These are phyloP conservation scores for Cephus sareptanus DNA, from an alignment of 2,888 invertebrate genomes.

Conservation along the genomic window DNA sequence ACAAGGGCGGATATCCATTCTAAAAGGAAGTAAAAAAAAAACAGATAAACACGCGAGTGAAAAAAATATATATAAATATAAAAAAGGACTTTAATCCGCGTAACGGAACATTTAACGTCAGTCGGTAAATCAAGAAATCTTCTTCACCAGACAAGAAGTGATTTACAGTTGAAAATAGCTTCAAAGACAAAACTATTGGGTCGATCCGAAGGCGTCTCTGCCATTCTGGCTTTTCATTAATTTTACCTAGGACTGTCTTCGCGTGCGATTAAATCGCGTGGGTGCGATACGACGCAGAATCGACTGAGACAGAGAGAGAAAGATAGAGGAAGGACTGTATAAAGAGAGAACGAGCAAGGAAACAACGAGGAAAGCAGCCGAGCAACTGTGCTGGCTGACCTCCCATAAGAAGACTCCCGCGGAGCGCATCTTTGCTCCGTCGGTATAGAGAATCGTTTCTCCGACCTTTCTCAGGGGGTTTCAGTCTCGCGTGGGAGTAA, in stretches of 20 bases:
- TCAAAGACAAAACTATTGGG: neutral
- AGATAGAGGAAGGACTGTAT: conserved; percentile 28
- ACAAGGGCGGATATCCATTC: neutral
- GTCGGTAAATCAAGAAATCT: neutral
- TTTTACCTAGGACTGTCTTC: neutral
- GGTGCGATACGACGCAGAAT: conserved; percentile 31
- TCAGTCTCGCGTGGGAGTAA: conserved; percentile 40
- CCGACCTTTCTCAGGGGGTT: conserved; percentile 44
- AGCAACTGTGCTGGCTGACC: neutral
- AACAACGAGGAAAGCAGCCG: neutral
- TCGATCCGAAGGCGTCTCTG: neutral
- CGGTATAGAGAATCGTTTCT: conserved; percentile 39
- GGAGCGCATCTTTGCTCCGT: conserved; percentile 20
- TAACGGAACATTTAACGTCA: neutral
- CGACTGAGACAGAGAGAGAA: conserved; percentile 31
- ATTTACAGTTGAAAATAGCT: neutral
- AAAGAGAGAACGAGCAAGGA: neutral
- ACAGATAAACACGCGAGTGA: neutral
- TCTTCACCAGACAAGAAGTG: neutral
- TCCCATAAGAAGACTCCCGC: neutral
- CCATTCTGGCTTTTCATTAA: neutral
- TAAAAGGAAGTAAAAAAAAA: neutral
- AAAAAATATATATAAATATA: neutral
- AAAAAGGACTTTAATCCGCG: neutral
- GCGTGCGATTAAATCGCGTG: neutral